Conservation (phyloP, 1,140 invertebrate species). For the Babylonia areolata region DNA sequence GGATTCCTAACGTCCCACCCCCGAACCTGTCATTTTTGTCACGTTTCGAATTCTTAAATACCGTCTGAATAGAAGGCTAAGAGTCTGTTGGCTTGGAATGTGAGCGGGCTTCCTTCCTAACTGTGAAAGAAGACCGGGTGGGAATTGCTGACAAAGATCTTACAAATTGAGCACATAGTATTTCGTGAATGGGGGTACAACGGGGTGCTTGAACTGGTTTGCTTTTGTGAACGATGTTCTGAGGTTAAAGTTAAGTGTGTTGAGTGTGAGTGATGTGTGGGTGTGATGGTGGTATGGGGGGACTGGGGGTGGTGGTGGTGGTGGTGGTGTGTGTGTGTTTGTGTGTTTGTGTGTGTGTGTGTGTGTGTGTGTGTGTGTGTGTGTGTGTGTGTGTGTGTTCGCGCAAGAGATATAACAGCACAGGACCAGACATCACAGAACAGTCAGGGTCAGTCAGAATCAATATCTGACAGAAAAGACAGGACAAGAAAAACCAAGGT, state of each 20-base stretch:
- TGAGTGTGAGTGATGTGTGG: too few relatives aligned
- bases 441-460: too few relatives aligned
- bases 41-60: neutral
- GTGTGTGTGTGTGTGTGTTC: neutral
- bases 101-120: neutral
- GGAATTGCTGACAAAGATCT: neutral
- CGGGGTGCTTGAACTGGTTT: neutral
- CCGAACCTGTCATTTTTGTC: neutral
- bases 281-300: neutral
- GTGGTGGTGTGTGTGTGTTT: slow-evolving; percentile 14
- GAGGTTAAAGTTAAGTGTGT: too few relatives aligned
- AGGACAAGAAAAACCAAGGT: too few relatives aligned
- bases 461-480: too few relatives aligned
- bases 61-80: neutral
- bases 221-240: too few relatives aligned
- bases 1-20: neutral
- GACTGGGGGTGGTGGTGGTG: too few relatives aligned
- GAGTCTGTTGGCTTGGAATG: neutral
- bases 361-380: neutral
- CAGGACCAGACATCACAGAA: too few relatives aligned
- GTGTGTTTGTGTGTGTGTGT: neutral
- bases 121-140: neutral
- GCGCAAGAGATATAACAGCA: too few relatives aligned
- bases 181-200: neutral
- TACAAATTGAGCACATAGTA: neutral